Base-by-base conservation (phyloP, 2,113 vertebrate species). In the Cheirogaleus medius region DNA sequence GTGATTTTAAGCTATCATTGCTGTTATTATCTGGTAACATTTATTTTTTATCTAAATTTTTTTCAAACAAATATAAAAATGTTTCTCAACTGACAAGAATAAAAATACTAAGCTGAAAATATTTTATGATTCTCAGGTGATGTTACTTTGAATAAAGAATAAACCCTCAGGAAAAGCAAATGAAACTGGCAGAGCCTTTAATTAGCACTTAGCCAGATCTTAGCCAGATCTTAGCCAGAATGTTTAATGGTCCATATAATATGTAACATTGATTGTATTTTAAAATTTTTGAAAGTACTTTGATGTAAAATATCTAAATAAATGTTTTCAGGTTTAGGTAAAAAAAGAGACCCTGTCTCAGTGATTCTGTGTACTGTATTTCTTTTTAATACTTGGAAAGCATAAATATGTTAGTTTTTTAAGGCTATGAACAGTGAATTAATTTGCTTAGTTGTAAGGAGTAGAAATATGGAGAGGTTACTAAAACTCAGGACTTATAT, bases 41-140 rank as follows among this genome's bases (percentile, higher is more conserved):
- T 82, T 93, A 68, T 66, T 96, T 95, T 95, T 97, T 84, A 91
- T 91, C 32, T 87, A 32, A 58, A 27, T 87, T 69, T 96, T 69
- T 91, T 97, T 95, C 56, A 92, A 85, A 83, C 13, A 66, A 64
- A 39, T 34, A 60, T 73, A 39, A 81, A n/a, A 92, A 81, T 89
- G 3, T 63, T 76, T 90, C 10, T 69, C 17, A 86, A 63, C n/a
- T 76, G 34, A 29, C 2, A 84, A 90, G 64, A 92, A 94, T 37
- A 92, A 85, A 90, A 83, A 7, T 47, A 25, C 23, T 69, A 60
- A 97, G 88, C 1, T 68, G 13, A 13, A 96, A 93, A 88, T 37
- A 14, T 39, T 27, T 80, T 89, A 71, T 49, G 14, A 68, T 78
- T 76, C 86, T 91, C 52, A 89, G 25, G n/a, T 94, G 78, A 56